phyloP scores from a whole-genome alignment of 2,113 vertebrate genomes.

The Setophaga kirtlandii region DNA sequence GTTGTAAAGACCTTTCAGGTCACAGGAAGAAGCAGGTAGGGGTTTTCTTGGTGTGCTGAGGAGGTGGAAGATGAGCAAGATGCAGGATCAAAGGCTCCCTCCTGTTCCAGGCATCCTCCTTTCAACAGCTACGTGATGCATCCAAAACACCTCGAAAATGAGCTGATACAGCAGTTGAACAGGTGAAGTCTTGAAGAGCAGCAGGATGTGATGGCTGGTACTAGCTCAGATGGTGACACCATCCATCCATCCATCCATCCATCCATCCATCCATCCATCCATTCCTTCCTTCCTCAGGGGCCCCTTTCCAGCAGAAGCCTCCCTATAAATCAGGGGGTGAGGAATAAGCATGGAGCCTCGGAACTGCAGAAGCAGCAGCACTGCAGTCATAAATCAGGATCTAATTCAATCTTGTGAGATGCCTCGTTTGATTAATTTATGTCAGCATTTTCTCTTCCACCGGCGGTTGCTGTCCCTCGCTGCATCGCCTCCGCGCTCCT shows the following conservation, averaged over 20 bases:
- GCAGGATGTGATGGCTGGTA: background rate
- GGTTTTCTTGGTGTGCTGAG: background rate
- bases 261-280: background rate
- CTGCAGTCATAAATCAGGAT: slow-evolving; percentile 78
- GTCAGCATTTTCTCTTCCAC: slow-evolving; percentile 66
- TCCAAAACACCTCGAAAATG: background rate
- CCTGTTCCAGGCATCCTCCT: background rate
- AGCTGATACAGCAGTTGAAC: slow-evolving; percentile 29
- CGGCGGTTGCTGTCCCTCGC: slow-evolving; percentile 23
- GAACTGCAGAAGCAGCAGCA: slow-evolving; percentile 52
- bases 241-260: background rate
- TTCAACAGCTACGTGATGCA: background rate
- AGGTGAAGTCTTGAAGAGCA: background rate
- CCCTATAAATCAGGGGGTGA: slow-evolving; percentile 74
- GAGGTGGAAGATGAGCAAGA: background rate
- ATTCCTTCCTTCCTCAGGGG: background rate
- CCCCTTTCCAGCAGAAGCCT: slow-evolving; percentile 18
- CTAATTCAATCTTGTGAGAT: slow-evolving; percentile 79
- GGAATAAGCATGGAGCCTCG: slow-evolving; percentile 17
- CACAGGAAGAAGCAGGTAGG: background rate
- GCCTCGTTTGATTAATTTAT: slow-evolving; percentile 81
- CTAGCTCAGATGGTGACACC: background rate
- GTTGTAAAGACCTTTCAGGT: background rate
- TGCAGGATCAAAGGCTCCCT: background rate
- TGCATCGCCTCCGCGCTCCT: background rate